Conservation (phyloP, 2,113 vertebrate genomes). For the Willisornis vidua region DNA sequence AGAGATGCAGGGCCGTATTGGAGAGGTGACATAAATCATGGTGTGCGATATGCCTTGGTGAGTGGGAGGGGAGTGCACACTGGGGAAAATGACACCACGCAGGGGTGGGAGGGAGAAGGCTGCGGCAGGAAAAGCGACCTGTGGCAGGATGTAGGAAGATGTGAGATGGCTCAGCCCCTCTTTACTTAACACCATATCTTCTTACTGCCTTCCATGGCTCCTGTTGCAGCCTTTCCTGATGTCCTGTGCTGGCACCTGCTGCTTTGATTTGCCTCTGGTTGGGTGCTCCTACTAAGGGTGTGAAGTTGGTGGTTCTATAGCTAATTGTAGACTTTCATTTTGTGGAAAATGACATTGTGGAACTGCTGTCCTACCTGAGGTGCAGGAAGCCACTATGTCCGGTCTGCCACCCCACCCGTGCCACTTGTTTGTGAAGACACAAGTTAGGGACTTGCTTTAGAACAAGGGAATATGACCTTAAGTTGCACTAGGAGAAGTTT, state of each 20-base stretch:
- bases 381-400: accelerated
- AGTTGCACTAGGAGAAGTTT: background rate
- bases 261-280: background rate
- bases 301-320: background rate
- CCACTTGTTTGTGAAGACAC: accelerated
- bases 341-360: background rate
- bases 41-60: background rate
- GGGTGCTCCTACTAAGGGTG: background rate
- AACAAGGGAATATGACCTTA: background rate
- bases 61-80: background rate
- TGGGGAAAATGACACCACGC: background rate
- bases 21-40: background rate
- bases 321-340: background rate
- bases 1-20: background rate
- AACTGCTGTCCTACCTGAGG: background rate
- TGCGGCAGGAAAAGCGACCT: conserved; percentile 29
- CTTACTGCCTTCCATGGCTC: background rate
- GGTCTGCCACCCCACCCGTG: background rate
- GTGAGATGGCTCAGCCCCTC: background rate
- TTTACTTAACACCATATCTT: background rate
- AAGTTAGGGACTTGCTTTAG: background rate
- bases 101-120: background rate
- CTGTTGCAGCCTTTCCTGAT: background rate
- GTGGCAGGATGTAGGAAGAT: conserved; percentile 28
- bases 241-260: background rate